Conservation (phyloP, 2,888 invertebrate genomes). For the Calephelis perditalis region DNA sequence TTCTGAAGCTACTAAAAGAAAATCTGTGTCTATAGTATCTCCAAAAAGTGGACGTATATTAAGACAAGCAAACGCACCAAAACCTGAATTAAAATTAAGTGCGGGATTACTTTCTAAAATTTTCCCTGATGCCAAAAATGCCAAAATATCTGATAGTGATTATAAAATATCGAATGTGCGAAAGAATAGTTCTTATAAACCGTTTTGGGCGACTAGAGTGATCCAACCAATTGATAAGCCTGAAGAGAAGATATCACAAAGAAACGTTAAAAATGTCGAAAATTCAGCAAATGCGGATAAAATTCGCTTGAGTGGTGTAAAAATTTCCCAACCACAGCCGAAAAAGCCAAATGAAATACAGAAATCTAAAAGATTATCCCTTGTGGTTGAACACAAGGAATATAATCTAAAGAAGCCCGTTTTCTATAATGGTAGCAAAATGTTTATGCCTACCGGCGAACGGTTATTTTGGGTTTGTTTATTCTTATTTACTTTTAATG, state of each 20-base stretch:
- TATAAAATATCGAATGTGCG: slow-evolving; percentile 52
- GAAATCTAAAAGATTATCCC: slow-evolving; percentile 36
- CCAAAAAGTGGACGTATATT: slow-evolving; percentile 55
- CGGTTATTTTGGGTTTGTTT: slow-evolving; percentile 63
- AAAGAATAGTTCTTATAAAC: slow-evolving; percentile 51
- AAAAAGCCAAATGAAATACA: neutral
- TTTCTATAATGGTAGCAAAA: slow-evolving; percentile 55
- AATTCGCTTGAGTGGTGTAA: neutral
- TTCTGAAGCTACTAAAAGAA: slow-evolving; percentile 50
- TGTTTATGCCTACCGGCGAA: slow-evolving; percentile 63
- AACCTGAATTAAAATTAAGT: slow-evolving; percentile 28
- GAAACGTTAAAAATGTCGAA: slow-evolving; percentile 27
- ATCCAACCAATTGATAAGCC: slow-evolving; percentile 33
- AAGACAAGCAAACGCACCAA: slow-evolving; percentile 28
- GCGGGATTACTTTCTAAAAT: slow-evolving; percentile 49
- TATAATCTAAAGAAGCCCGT: slow-evolving; percentile 45
- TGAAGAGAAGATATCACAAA: slow-evolving; percentile 27
- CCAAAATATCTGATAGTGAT: slow-evolving; percentile 55
- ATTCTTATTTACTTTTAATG: slow-evolving; percentile 17
- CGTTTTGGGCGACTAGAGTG: slow-evolving; percentile 60
- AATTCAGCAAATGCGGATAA: neutral
- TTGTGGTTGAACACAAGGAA: slow-evolving; percentile 44
- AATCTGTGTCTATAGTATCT: slow-evolving; percentile 56
- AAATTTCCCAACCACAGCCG: neutral
- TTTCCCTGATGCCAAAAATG: slow-evolving; percentile 52